Conservation (phyloP, 2,888 invertebrate species). For the Leucophora obtusa region DNA sequence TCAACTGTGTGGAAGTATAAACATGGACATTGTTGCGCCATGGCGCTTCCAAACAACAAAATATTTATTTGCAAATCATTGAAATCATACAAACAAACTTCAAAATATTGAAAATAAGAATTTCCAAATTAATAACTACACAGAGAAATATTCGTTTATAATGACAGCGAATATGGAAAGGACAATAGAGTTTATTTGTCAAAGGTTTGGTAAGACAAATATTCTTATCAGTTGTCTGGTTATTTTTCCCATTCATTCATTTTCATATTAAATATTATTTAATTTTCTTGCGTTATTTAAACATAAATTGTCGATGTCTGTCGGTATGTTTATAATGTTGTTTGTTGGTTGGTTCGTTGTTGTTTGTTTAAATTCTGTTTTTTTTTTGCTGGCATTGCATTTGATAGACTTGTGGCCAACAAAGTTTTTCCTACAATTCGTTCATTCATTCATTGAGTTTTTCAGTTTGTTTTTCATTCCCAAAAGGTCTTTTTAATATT, state of each 20-base stretch:
- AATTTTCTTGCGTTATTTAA: slow-evolving; percentile 49
- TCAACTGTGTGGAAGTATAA: slow-evolving; percentile 3
- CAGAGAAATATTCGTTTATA: not conserved
- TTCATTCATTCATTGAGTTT: not conserved
- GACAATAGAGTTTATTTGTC: slow-evolving; percentile 38
- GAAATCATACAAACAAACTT: slow-evolving; percentile 28
- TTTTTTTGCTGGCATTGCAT: slow-evolving; percentile 53
- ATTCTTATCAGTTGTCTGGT: slow-evolving; percentile 19
- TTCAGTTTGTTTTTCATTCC: slow-evolving; percentile 12
- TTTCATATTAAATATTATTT: slow-evolving; percentile 46
- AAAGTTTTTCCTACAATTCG: slow-evolving; percentile 26
- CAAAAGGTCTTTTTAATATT: slow-evolving; percentile 26
- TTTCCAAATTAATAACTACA: slow-evolving; percentile 21
- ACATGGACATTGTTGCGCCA: slow-evolving; percentile 57
- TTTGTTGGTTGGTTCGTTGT: slow-evolving; percentile 21
- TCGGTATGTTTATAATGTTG: slow-evolving; percentile 44
- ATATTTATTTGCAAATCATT: slow-evolving; percentile 57
- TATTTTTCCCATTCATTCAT: not conserved
- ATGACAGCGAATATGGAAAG: not conserved
- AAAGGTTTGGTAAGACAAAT: slow-evolving; percentile 20
- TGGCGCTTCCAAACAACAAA: slow-evolving; percentile 50
- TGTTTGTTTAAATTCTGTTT: slow-evolving; percentile 43
- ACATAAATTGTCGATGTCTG: slow-evolving; percentile 34
- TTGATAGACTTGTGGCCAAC: slow-evolving; percentile 62
- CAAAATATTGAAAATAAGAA: slow-evolving; percentile 15